Percentiles rank a stretch among this genome's conserved stretches.
phyloP scores from a whole-genome alignment of 1,140 invertebrate genomes.

The Gonatopus flavifemur region DNA sequence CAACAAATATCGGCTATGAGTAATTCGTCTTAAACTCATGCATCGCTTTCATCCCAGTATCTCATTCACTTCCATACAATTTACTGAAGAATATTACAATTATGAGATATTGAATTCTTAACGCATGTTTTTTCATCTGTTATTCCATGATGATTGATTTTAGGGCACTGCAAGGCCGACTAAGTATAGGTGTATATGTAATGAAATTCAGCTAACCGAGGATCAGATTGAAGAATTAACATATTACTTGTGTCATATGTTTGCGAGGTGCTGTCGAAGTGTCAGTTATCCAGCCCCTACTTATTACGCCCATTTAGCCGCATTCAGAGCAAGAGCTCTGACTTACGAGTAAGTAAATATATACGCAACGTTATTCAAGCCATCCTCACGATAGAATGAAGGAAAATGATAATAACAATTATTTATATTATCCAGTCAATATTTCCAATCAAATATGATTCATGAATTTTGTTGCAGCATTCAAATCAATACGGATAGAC shows the following conservation, averaged over 20 bases:
- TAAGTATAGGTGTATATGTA: conserved; percentile 83
- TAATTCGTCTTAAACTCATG: too few relatives aligned
- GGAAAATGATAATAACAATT: too few relatives aligned
- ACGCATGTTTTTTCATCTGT: conserved; percentile 11
- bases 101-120: too few relatives aligned
- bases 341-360: conserved; percentile 19
- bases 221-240: conserved; percentile 82
- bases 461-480: conserved; percentile 26
- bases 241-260: conserved; percentile 87
- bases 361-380: background rate
- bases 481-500: conserved; percentile 19
- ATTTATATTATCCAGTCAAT: too few relatives aligned
- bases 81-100: too few relatives aligned
- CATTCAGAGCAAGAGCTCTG: conserved; percentile 65
- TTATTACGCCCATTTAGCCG: conserved; percentile 93
- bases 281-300: conserved; percentile 93
- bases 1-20: too few relatives aligned
- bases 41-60: too few relatives aligned
- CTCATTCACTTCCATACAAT: too few relatives aligned
- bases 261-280: conserved; percentile 80
- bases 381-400: background rate
- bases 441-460: background rate
- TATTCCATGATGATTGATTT: too few relatives aligned
- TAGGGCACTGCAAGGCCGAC: conserved; percentile 87
- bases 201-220: conserved; percentile 73